A percentile compares a stretch with the other conserved stretches of the same genome.
Conservation (phyloP, 2,888 invertebrate species). For the Acronicta aceris region DNA sequence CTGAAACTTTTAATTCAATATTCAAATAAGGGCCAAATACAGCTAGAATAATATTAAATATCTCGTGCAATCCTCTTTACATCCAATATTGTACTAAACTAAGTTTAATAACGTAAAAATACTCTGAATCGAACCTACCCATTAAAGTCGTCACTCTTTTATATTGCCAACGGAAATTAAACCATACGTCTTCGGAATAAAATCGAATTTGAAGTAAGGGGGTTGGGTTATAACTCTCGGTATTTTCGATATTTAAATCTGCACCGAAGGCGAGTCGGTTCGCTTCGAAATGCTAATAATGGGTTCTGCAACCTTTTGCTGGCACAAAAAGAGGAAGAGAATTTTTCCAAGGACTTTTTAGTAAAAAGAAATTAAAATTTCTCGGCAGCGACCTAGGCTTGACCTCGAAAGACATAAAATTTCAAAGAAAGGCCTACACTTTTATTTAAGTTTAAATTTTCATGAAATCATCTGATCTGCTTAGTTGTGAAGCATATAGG, state of each 20-base stretch:
- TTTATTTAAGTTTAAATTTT: too few relatives aligned
- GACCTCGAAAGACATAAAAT: neutral
- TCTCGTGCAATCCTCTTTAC: slow-evolving; percentile 29
- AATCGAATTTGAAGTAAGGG: slow-evolving; percentile 48
- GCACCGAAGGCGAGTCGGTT: slow-evolving; percentile 52
- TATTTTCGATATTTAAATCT: slow-evolving; percentile 64
- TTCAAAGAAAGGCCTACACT: neutral
- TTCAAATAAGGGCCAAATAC: slow-evolving; percentile 25
- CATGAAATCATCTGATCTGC: too few relatives aligned
- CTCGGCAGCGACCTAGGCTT: neutral
- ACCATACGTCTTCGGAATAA: slow-evolving; percentile 48
- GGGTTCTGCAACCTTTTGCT: slow-evolving; percentile 55
- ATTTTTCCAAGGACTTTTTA: slow-evolving; percentile 19
- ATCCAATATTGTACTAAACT: slow-evolving; percentile 50
- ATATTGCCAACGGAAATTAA: slow-evolving; percentile 57
- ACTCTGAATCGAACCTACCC: slow-evolving; percentile 44
- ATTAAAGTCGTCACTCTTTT: slow-evolving; percentile 46
- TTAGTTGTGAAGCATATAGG: too few relatives aligned
- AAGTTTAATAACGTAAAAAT: slow-evolving; percentile 54
- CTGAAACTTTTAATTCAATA: slow-evolving; percentile 27
- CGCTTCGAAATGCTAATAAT: slow-evolving; percentile 63
- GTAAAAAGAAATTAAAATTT: slow-evolving; percentile 12
- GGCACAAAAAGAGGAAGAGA: slow-evolving; percentile 24
- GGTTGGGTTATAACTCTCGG: slow-evolving; percentile 46
- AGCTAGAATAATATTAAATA: slow-evolving; percentile 34